Evolutionary conservation across 2,113 vertebrate species (phyloP), one percentile per base, ranked within the genome.

Genomic region (Hymenochirus boettgeri): DNA sequence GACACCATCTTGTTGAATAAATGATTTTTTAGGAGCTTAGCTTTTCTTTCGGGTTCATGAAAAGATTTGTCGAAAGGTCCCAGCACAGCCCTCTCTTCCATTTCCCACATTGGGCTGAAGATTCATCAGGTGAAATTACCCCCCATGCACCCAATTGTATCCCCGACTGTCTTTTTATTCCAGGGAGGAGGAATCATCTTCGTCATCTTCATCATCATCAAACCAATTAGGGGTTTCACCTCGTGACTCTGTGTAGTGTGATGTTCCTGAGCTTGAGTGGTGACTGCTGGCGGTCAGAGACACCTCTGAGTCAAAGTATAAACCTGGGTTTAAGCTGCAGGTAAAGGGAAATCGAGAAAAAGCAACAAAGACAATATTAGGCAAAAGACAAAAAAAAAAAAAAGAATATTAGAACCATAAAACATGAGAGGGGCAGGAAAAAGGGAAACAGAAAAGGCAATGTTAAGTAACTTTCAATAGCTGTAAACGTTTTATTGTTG

Each of bases 171-270:
- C 19, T 75, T 66, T 75, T 87, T 87, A 92, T 81, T 92, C 90
- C 59, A 89, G 85, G 45, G 91, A 90, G 46, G 89, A 89, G 48
- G 90, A 83, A 1, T 89, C 87, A 0, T 91, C 88, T 1, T 91
- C 90, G 2, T 83, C 83, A 5, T 88, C 88, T 2, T 91, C 91
- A 0, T 92, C 88, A 1, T 93, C 89, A 8, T 90, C 91, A 81
- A 92, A 90, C 1, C 90, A 92, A 62, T 86, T 90, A 19, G 89
- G 89, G 0, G 90, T 91, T 77, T 89, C 90, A 1, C 86, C 89
- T 2, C 89, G 84, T 42, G 90, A 89, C 55, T 89, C 85, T 1
- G 85, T 88, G 71, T 82, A 82, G 72, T 82, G 86, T 7, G 86
- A 90, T 0, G 86, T 73, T 3, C 85, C 81, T 2, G 82, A 84